Percentiles rank a stretch among this genome's conserved stretches.
Evolutionary conservation across 2,888 invertebrate species (phyloP).

Genomic region (Platycheirus rosarum): DNA sequence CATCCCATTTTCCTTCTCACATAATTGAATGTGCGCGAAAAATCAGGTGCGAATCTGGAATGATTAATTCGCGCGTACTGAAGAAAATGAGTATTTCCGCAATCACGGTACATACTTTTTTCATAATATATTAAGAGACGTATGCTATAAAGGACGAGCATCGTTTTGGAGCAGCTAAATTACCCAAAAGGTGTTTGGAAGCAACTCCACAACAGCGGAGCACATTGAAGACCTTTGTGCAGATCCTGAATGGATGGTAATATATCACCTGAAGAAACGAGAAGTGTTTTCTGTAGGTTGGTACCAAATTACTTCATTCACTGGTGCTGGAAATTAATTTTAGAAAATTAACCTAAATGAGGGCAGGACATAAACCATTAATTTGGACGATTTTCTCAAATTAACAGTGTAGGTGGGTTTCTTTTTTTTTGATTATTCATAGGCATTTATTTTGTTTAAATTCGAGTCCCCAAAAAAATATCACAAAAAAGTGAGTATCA

Average conservation of each 20-base stretch:
- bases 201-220: conserved; percentile 9
- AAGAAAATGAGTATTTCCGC: conserved; percentile 42
- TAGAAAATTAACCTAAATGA: conserved; percentile 72
- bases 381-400: conserved; percentile 69
- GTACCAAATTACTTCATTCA: conserved; percentile 69
- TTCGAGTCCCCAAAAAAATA: not conserved
- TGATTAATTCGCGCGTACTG: conserved; percentile 56
- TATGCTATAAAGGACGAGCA: conserved; percentile 11
- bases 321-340: conserved; percentile 65
- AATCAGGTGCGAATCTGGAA: conserved; percentile 60
- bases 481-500: not conserved
- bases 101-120: conserved; percentile 34
- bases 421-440: not conserved
- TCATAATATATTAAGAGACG: not conserved
- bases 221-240: conserved; percentile 24
- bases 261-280: conserved; percentile 56
- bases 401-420: conserved; percentile 48
- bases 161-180: conserved; percentile 23
- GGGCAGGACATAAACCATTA: conserved; percentile 70
- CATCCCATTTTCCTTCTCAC: conserved; percentile 42
- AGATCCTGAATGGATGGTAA: conserved; percentile 37
- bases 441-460: conserved; percentile 13
- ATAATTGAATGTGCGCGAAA: conserved; percentile 43
- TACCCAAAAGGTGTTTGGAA: conserved; percentile 39
- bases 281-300: conserved; percentile 24